Evolutionary conservation across 2,113 vertebrate genomes (phyloP), one percentile per base, ranked within the genome.

Genomic region (Clarias gariepinus): DNA sequence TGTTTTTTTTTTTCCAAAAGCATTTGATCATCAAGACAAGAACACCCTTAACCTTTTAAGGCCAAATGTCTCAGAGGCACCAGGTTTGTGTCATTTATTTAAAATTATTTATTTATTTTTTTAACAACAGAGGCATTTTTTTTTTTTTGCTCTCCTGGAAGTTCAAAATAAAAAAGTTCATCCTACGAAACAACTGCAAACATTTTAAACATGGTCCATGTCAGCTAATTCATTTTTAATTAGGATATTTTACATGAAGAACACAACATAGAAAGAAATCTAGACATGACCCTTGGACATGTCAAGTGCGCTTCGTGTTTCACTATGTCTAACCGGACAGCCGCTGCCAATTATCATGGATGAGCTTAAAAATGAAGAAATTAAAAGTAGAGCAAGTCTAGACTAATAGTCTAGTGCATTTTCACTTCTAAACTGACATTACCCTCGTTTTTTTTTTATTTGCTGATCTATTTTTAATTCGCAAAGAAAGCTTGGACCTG

Each of bases 201-300:
- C 55, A 58, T 57, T 79, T 58, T 79, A 11, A 58, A 58, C 53
- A 57, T 6, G 53, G 28, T 33, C n/a, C 5, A 12, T 79, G 55
- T 79, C 77, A 21, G 28, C 77, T 58, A 57, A 79, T 79, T 79
- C n/a, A 28, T 57, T 79, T 79, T 79, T 58, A 53, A 79, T 57
- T 79, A 79, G 55, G 53, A 21, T 33, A 33, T 58, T 58, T 33
- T 33, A 58, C 55, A 53, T 33, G 55, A 79, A 33, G 18, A 21
- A 79, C 30, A 79, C 19, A 78, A 7, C 25, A 78, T 8, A 1
- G 3, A 53, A 58, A 58, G 21, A 58, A 30, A 58, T 58, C 30
- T 57, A 79, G 55, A 33, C 3, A 2, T 58, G 77, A 9, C 77
- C n/a, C 77, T 28, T 57, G 18, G 53, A 79, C 57, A 79, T 79